Conservation (phyloP, 1,140 invertebrate species). For the Drosophila erecta region DNA sequence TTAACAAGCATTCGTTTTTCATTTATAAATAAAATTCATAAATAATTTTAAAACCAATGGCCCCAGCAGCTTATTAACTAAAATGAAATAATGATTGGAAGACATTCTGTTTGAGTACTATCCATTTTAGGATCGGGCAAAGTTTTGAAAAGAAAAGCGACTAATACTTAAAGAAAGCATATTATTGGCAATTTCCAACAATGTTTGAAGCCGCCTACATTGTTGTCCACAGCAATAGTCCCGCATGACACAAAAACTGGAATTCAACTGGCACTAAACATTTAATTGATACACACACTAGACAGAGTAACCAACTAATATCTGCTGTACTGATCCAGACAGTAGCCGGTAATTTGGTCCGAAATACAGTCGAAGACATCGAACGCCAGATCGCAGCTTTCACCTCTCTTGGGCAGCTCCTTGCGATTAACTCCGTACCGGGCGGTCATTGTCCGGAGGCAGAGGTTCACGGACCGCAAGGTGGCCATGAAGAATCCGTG, state of each 20-base stretch:
- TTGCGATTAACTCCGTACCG: slow-evolving; percentile 75
- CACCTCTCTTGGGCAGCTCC: slow-evolving; percentile 86
- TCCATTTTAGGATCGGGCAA: too few species aligned
- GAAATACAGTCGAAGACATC: slow-evolving; percentile 91
- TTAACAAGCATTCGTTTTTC: too few species aligned
- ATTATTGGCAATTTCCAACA: not conserved
- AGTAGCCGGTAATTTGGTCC: slow-evolving; percentile 89
- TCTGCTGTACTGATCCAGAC: slow-evolving; percentile 81
- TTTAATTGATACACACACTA: slow-evolving; percentile 21
- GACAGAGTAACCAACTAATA: slow-evolving; percentile 45
- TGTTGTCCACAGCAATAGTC: not conserved
- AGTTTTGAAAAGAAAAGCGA: not conserved
- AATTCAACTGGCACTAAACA: slow-evolving; percentile 16
- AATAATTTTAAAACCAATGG: too few species aligned
- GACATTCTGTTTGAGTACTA: too few species aligned
- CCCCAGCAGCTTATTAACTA: too few species aligned
- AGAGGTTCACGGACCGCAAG: slow-evolving; percentile 88
- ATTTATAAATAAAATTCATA: too few species aligned
- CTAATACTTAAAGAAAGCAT: not conserved
- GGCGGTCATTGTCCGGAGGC: slow-evolving; percentile 86
- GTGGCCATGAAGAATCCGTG: slow-evolving; percentile 89
- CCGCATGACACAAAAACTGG: slow-evolving; percentile 5
- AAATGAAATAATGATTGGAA: too few species aligned
- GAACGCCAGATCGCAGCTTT: slow-evolving; percentile 89
- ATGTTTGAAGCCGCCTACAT: not conserved